These are phyloP conservation scores for Vireo griseus DNA, from an alignment of 2,797 vertebrate genomes.

Conservation along the genomic window DNA sequence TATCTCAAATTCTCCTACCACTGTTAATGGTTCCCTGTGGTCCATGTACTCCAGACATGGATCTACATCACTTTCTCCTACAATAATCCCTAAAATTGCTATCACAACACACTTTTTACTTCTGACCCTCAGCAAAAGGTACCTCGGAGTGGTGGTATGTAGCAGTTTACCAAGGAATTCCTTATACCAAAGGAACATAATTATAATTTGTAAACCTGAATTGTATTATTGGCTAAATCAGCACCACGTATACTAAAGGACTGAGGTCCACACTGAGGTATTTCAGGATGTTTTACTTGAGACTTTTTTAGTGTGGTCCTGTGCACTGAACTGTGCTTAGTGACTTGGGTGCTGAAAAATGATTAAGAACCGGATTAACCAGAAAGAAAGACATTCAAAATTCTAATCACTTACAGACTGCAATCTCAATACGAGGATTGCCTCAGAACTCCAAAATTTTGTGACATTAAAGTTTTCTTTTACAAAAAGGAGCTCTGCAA, in stretches of 20 bases:
- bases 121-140: background rate
- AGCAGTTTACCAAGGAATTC: background rate
- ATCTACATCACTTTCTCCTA: background rate
- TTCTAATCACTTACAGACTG: background rate
- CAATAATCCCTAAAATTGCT: background rate
- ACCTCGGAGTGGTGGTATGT: background rate
- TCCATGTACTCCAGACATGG: background rate
- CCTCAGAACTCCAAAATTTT: background rate
- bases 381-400: background rate
- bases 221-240: background rate
- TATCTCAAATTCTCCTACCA: background rate
- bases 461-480: background rate
- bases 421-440: background rate
- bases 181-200: background rate
- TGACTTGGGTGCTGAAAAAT: background rate
- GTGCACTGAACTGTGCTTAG: background rate
- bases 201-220: background rate
- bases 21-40: rapidly evolving
- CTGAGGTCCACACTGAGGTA: background rate
- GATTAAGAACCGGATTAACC: background rate
- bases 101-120: background rate
- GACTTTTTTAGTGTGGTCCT: background rate
- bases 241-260: background rate
- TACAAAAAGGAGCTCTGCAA: background rate
- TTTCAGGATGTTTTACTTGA: background rate